A percentile compares a stretch with the other conserved stretches of the same genome.
These are phyloP conservation scores for Capricornis sumatraensis DNA, from an alignment of 2,113 vertebrate species.

Conservation along the genomic window DNA sequence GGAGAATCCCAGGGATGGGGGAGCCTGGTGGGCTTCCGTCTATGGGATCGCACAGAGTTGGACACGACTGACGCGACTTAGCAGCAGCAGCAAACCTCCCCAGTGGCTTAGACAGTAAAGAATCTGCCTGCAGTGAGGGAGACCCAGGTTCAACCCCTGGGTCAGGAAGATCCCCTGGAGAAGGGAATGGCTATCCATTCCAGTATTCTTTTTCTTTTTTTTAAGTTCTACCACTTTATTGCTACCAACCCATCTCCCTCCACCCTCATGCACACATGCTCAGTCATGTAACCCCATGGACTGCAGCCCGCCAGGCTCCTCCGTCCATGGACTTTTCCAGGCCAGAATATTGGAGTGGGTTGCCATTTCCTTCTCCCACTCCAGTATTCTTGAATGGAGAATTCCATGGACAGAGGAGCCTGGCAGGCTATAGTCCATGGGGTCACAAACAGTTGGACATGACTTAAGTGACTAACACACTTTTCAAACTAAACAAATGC, in stretches of 20 bases:
- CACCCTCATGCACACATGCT: no score
- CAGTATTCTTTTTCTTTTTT: not conserved
- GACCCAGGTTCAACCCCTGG: not conserved
- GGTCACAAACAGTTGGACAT: not conserved
- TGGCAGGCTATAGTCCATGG: not conserved
- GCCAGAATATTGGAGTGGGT: no score
- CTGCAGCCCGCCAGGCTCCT: no score
- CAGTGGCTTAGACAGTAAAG: not conserved
- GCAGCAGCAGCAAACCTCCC: not conserved
- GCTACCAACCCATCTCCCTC: no score
- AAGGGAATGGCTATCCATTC: not conserved
- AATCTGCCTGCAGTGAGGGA: not conserved
- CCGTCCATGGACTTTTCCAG: no score
- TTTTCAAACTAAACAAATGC: not conserved
- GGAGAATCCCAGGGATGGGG: no score
- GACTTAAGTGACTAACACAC: not conserved
- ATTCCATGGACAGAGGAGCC: not conserved
- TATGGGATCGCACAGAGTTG: no score
- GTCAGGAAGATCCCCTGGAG: not conserved
- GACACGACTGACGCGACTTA: accelerated
- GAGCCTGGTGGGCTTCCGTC: no score
- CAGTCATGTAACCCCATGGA: no score
- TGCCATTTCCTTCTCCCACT: not conserved
- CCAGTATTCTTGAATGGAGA: not conserved
- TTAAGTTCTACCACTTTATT: no score